Evolutionary conservation across 2,888 invertebrate genomes (phyloP).

Genomic region (Caenorhabditis imperialis): DNA sequence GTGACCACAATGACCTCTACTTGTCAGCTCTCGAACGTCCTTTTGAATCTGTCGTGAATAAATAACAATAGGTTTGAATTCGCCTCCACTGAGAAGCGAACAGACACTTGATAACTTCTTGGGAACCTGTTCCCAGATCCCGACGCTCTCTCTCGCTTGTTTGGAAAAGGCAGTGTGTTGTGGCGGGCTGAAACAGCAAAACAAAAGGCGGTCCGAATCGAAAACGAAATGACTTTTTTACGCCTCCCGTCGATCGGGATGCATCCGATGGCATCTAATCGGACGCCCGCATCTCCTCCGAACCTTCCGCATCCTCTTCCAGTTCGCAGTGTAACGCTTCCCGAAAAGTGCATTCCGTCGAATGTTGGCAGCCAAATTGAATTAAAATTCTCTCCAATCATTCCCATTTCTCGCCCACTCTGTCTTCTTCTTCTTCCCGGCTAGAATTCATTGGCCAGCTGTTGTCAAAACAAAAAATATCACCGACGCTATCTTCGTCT

Average conservation of each 20-base stretch:
- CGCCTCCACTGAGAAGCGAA: slow-evolving; percentile 19
- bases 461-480: slow-evolving; percentile 45
- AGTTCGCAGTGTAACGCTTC: slow-evolving; percentile 46
- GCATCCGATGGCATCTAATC: slow-evolving; percentile 38
- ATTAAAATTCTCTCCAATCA: slow-evolving; percentile 16
- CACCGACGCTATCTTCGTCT: slow-evolving; percentile 36
- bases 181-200: slow-evolving; percentile 34
- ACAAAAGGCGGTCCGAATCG: slow-evolving; percentile 16
- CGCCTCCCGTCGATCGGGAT: slow-evolving; percentile 30
- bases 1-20: not conserved
- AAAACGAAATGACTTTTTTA: slow-evolving; percentile 12
- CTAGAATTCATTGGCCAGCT: not conserved
- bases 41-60: not conserved
- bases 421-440: too few species aligned
- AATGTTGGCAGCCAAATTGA: slow-evolving; percentile 13
- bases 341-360: slow-evolving; percentile 29
- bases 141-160: slow-evolving; percentile 8
- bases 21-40: not conserved
- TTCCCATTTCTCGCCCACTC: slow-evolving; percentile 1
- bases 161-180: too few species aligned
- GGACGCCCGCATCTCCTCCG: slow-evolving; percentile 33
- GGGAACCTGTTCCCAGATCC: slow-evolving; percentile 31
- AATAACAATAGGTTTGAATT: too few species aligned
- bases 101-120: slow-evolving; percentile 52
- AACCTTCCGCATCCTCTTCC: slow-evolving; percentile 31